phyloP scores from a whole-genome alignment of 2,113 vertebrate species.

The Phaethornis superciliosus region DNA sequence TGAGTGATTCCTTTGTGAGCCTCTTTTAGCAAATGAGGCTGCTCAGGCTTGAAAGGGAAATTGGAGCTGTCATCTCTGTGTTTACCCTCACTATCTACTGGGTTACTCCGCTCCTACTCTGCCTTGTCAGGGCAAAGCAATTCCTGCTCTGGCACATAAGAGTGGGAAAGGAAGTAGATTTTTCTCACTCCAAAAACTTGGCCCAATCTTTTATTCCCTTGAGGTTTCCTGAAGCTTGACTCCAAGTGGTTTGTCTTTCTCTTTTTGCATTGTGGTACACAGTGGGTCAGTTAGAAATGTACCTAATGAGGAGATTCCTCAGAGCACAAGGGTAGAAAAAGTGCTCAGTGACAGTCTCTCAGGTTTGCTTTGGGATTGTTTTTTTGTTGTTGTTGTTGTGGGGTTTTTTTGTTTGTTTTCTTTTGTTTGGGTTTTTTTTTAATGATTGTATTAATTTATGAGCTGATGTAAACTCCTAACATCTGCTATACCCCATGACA shows the following conservation, averaged over 20 bases:
- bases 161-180: neutral
- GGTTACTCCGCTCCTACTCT: neutral
- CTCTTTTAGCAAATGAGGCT: neutral
- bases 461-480: neutral
- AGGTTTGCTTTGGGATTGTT: no score
- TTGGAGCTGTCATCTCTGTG: neutral
- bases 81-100: neutral
- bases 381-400: neutral
- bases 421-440: neutral
- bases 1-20: neutral
- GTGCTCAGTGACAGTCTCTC: neutral
- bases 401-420: neutral
- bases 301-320: neutral
- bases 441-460: neutral
- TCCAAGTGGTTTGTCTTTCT: neutral
- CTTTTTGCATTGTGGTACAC: neutral
- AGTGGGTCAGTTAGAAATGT: neutral
- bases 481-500: neutral
- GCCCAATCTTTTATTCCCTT: neutral
- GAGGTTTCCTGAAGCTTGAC: neutral
- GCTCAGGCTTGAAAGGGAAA: neutral
- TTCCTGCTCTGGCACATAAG: neutral
- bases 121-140: neutral
- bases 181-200: neutral
- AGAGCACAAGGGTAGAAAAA: neutral